phyloP scores from a whole-genome alignment of 2,888 invertebrate species.

The Caenorhabditis panamensis region DNA sequence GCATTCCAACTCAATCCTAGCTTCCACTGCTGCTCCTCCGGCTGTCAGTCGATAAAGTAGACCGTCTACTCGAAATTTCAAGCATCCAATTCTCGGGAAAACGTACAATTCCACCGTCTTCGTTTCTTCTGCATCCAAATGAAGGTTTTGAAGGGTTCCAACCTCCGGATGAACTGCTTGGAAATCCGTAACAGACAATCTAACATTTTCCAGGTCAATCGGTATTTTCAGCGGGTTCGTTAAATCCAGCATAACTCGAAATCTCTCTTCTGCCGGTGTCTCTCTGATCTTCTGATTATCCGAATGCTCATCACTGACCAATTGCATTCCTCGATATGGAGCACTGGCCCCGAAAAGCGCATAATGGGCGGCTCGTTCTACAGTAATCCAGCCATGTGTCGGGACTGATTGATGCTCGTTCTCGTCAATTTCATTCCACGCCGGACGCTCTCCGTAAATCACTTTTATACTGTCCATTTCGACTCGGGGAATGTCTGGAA shows the following conservation, averaged over 20 bases:
- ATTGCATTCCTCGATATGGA: conserved; percentile 63
- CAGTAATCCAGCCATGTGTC: conserved; percentile 63
- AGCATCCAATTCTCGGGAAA: conserved; percentile 48
- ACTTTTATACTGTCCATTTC: conserved; percentile 49
- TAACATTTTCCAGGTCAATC: conserved; percentile 63
- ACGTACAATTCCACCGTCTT: conserved; percentile 57
- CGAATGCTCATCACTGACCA: conserved; percentile 68
- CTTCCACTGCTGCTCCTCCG: conserved; percentile 27
- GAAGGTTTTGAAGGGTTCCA: conserved; percentile 36
- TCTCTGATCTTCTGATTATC: conserved; percentile 69
- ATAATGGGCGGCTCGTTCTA: conserved; percentile 73
- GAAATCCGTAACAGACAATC: conserved; percentile 55
- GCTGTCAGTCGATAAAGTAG: conserved; percentile 48
- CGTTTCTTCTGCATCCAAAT: conserved; percentile 31
- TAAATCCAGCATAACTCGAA: conserved; percentile 68
- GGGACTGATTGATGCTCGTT: conserved; percentile 47
- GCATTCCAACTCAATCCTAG: conserved; percentile 53
- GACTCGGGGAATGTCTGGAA: conserved; percentile 41
- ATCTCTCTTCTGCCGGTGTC: conserved; percentile 74
- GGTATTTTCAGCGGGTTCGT: conserved; percentile 71
- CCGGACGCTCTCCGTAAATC: conserved; percentile 70
- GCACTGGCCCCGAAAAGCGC: conserved; percentile 63
- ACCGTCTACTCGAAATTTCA: conserved; percentile 42
- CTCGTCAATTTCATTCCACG: conserved; percentile 55
- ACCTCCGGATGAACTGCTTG: conserved; percentile 22